phyloP scores from a whole-genome alignment of 2,797 vertebrate species.

The Bovichtus diacanthus region DNA sequence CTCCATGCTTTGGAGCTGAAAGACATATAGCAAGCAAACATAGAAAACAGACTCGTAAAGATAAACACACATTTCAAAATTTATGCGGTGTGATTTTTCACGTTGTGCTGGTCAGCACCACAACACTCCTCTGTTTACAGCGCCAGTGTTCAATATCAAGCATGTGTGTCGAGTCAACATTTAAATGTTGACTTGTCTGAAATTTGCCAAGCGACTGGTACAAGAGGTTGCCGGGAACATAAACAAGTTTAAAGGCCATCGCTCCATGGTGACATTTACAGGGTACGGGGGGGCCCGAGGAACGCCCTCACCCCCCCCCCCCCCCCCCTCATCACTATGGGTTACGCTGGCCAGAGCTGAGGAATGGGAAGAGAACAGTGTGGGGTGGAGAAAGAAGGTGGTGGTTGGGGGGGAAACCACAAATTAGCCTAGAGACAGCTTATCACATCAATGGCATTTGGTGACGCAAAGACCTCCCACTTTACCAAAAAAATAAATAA shows the following conservation, averaged over 20 bases:
- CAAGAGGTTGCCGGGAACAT: slow-evolving; percentile 72
- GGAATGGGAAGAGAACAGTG: slow-evolving; percentile 82
- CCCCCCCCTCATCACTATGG: slow-evolving; percentile 80
- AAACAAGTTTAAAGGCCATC: slow-evolving; percentile 81
- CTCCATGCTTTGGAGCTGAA: slow-evolving; percentile 77
- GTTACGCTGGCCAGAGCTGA: slow-evolving; percentile 78
- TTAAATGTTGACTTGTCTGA: slow-evolving; percentile 68
- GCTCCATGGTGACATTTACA: slow-evolving; percentile 84
- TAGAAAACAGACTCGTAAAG: slow-evolving; percentile 4
- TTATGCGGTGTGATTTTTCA: slow-evolving; percentile 29
- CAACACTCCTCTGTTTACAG: slow-evolving; percentile 27
- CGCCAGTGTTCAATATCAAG: slow-evolving; percentile 21
- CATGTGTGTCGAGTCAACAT: slow-evolving; percentile 56
- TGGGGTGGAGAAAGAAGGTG: slow-evolving; percentile 68
- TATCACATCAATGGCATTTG: slow-evolving; percentile 74
- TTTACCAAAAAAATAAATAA: slow-evolving; percentile 38
- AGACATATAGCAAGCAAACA: slow-evolving; percentile 41
- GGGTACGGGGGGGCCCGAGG: slow-evolving; percentile 58
- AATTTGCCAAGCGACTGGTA: slow-evolving; percentile 60
- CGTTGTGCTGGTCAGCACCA: slow-evolving; percentile 5
- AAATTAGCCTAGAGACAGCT: slow-evolving; percentile 75
- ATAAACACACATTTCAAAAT: background rate
- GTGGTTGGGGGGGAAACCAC: slow-evolving; percentile 45
- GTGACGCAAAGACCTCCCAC: slow-evolving; percentile 74
- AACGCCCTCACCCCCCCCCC: slow-evolving; percentile 64